phyloP scores from a whole-genome alignment of 92 coral and sea anemone genomes.

The Chrysogorgia sp. region DNA sequence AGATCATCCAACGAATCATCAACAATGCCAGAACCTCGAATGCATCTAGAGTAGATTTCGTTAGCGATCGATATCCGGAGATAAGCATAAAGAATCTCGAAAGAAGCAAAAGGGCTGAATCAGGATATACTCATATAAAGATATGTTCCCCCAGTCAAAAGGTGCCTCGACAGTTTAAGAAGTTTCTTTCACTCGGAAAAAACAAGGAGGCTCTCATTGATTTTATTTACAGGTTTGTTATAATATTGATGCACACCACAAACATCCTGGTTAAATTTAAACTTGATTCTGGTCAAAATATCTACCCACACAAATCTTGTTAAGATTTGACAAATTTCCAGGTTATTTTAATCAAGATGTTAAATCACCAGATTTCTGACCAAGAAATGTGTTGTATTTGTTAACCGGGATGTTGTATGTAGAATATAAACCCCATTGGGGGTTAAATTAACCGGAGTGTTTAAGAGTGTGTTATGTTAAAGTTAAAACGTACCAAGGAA shows the following conservation, averaged over 20 bases:
- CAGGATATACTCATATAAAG: slow-evolving; percentile 33
- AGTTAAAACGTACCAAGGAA: no score
- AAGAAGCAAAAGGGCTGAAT: slow-evolving; percentile 46
- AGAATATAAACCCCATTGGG: no score
- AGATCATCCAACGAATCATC: slow-evolving; percentile 26
- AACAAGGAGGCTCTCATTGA: slow-evolving; percentile 51
- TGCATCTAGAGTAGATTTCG: slow-evolving; percentile 28
- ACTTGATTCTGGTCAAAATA: slow-evolving; percentile 18
- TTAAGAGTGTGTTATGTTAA: no score
- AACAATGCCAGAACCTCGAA: slow-evolving; percentile 23
- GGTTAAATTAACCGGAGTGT: no score
- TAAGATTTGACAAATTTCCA: slow-evolving; percentile 19
- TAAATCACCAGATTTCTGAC: slow-evolving; percentile 24
- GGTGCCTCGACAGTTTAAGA: slow-evolving; percentile 31
- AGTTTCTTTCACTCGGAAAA: slow-evolving; percentile 37
- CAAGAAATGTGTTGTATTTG: slow-evolving; percentile 22
- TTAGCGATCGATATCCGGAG: slow-evolving; percentile 42
- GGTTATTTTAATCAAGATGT: slow-evolving; percentile 23
- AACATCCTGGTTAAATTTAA: slow-evolving; percentile 15
- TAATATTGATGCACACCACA: not conserved
- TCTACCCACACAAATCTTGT: slow-evolving; percentile 10
- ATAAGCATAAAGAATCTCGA: slow-evolving; percentile 57
- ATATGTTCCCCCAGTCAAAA: slow-evolving; percentile 21
- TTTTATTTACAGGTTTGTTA: slow-evolving; percentile 34
- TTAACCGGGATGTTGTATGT: no score